Evolutionary conservation across 1,140 invertebrate species (phyloP).

Genomic region (Zaprionus tsacasi): DNA sequence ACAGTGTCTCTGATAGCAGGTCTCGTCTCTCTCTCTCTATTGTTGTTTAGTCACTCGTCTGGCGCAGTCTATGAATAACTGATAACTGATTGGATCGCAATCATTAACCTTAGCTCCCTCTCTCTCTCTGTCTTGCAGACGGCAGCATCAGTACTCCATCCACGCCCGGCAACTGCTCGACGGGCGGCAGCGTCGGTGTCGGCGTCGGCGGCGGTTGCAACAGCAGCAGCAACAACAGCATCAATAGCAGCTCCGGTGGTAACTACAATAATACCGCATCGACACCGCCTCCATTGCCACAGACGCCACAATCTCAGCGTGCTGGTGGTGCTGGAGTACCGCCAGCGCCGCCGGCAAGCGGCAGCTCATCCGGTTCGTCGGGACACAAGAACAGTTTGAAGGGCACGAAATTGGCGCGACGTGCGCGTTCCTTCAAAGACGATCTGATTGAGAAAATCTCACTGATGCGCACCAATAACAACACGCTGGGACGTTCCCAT

Average conservation of each 20-base stretch:
- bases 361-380: constrained; percentile 49
- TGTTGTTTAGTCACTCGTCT: constrained; percentile 11
- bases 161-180: constrained; percentile 73
- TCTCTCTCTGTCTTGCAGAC: constrained; percentile 51
- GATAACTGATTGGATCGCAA: not conserved
- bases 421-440: constrained; percentile 95
- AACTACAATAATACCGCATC: constrained; percentile 49
- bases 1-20: not conserved
- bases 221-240: constrained; percentile 56
- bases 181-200: constrained; percentile 39
- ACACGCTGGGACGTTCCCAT: constrained; percentile 85
- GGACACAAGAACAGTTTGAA: constrained; percentile 88
- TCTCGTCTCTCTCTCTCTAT: not conserved
- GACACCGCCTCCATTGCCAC: constrained; percentile 46
- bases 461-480: constrained; percentile 89
- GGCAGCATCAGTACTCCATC: constrained; percentile 83
- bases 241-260: constrained; percentile 38
- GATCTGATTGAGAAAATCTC: constrained; percentile 94
- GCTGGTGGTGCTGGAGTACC: constrained; percentile 42
- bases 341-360: constrained; percentile 61
- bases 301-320: constrained; percentile 30
- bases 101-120: not conserved
- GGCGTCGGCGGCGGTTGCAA: constrained; percentile 43
- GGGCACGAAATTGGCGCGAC: constrained; percentile 91
- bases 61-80: not conserved